phyloP scores from a whole-genome alignment of 2,113 vertebrate genomes.

The Gila orcuttii region DNA sequence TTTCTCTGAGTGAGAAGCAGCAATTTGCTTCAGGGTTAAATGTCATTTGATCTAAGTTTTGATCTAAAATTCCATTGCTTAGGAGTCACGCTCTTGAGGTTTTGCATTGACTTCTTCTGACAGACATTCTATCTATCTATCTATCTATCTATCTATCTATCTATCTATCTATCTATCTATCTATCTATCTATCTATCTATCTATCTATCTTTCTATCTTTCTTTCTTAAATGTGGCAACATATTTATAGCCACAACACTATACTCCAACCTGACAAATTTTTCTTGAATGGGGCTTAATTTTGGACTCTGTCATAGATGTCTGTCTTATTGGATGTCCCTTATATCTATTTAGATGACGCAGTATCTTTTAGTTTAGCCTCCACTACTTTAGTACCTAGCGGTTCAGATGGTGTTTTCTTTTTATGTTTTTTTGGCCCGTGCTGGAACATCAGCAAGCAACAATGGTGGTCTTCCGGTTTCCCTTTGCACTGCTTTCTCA shows the following conservation, averaged over 20 bases:
- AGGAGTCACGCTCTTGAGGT: neutral
- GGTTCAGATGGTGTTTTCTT: too few species aligned
- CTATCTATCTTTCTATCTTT: too few species aligned
- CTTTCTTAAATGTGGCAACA: neutral
- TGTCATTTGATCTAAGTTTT: neutral
- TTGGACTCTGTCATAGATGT: too few species aligned
- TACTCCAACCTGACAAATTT: neutral
- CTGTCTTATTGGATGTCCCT: neutral
- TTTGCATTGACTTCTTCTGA: neutral
- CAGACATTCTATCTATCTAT: slow-evolving; percentile 9
- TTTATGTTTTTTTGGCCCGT: neutral
- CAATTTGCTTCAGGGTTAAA: neutral
- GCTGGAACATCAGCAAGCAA: neutral
- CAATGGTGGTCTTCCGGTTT: neutral
- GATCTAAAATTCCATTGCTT: neutral
- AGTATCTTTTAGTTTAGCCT: neutral
- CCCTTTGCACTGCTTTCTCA: neutral
- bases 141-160: neutral
- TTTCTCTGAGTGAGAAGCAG: neutral
- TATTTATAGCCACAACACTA: neutral
- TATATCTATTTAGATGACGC: neutral
- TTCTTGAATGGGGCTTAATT: neutral
- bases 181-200: too few species aligned
- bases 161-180: neutral
- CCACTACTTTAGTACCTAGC: neutral